Percentiles rank a stretch among this genome's conserved stretches.
phyloP scores from a whole-genome alignment of 2,888 invertebrate species.

The Habroteleia sp. region DNA sequence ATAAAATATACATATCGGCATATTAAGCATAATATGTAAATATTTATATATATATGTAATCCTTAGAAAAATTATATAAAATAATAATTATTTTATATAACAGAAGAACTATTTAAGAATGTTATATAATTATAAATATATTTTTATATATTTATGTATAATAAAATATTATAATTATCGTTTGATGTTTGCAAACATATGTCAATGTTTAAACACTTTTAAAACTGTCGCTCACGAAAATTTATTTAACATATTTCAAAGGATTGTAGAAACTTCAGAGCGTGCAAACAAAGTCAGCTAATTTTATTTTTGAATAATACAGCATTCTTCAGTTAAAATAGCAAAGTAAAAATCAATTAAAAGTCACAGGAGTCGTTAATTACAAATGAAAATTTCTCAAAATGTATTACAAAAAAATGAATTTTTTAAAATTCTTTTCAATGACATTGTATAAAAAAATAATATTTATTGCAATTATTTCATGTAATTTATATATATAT shows the following conservation, averaged over 20 bases:
- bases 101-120: no score
- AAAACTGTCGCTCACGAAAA: no score
- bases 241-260: neutral
- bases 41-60: no score
- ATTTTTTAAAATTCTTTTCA: neutral
- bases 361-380: neutral
- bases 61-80: no score
- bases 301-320: conserved; percentile 13
- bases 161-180: no score
- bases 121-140: no score
- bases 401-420: conserved; percentile 4
- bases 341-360: neutral
- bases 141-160: no score
- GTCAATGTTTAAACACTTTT: no score
- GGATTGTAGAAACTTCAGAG: neutral
- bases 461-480: conserved; percentile 6
- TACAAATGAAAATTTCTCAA: neutral
- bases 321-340: conserved; percentile 10
- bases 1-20: no score
- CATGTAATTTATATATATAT: neutral
- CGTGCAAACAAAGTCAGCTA: conserved; percentile 1
- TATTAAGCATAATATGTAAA: no score
- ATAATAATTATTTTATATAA: no score
- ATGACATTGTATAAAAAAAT: neutral
- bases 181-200: no score